These are phyloP conservation scores for Brachystomella parvula DNA, from an alignment of 1,140 invertebrate genomes.

Conservation along the genomic window DNA sequence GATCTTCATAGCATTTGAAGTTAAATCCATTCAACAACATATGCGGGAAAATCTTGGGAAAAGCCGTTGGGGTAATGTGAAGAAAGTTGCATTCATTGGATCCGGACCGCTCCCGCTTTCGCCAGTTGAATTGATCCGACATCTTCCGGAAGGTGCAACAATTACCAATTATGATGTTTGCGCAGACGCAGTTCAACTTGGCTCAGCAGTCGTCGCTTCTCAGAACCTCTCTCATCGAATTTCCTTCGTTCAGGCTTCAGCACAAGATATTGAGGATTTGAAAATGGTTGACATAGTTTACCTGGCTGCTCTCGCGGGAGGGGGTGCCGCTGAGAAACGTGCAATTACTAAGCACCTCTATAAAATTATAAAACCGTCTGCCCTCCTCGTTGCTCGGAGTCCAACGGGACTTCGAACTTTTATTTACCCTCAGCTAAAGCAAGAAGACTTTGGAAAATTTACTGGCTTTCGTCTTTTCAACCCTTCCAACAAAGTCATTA, in stretches of 20 bases:
- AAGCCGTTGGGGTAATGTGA: background rate
- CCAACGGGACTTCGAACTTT: constrained; percentile 1
- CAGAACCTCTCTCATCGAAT: background rate
- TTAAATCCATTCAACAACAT: background rate
- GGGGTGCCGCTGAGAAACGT: background rate
- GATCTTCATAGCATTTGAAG: background rate
- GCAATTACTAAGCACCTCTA: constrained; percentile 1
- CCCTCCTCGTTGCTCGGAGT: background rate
- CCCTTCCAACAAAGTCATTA: constrained; percentile 10
- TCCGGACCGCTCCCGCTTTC: constrained; percentile 7
- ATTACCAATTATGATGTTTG: too few species aligned
- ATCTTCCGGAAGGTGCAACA: background rate
- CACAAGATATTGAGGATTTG: constrained; percentile 1
- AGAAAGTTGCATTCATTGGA: constrained; percentile 4
- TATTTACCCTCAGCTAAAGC: background rate
- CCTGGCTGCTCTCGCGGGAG: constrained; percentile 1
- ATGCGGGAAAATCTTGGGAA: background rate
- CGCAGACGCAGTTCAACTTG: background rate
- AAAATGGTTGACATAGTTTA: background rate
- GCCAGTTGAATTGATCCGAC: background rate
- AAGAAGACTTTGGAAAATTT: constrained; percentile 3
- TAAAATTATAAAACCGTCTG: background rate
- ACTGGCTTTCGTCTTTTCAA: background rate
- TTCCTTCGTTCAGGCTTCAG: background rate
- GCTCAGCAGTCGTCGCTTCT: background rate